Conservation (phyloP, 2,113 vertebrate genomes). For the Gymnarchus niloticus region DNA sequence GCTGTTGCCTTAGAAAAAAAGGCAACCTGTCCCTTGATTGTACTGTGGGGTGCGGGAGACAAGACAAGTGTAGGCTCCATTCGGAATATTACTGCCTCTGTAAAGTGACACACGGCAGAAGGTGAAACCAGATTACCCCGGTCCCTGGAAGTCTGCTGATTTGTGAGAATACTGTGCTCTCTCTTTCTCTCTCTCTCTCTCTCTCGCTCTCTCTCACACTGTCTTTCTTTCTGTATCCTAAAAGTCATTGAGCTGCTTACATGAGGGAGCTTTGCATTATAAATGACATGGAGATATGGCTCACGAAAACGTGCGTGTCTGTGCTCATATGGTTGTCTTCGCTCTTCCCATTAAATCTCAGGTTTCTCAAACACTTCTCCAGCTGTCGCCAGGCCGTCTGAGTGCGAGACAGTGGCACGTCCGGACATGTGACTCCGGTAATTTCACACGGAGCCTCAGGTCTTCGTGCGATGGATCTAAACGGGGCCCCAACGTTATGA, state of each 20-base stretch:
- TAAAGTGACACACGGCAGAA: not conserved
- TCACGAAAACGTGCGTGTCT: not conserved
- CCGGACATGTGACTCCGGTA: not conserved
- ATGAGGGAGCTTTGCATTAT: not conserved
- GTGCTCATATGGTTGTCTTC: not conserved
- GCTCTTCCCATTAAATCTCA: not conserved
- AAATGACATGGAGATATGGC: not conserved
- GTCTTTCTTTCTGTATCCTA: not conserved
- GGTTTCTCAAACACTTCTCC: not conserved
- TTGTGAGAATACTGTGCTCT: not conserved
- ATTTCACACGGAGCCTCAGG: not conserved
- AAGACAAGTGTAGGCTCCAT: not conserved
- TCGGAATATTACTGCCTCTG: conserved; percentile 2
- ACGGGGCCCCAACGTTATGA: not conserved
- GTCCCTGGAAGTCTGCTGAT: not conserved
- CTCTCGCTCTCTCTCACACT: not conserved
- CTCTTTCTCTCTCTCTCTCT: not conserved
- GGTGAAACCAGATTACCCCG: not conserved
- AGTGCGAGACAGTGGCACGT: not conserved
- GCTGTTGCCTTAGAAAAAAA: not conserved
- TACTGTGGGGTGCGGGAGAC: not conserved
- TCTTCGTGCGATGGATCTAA: not conserved
- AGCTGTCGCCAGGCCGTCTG: not conserved
- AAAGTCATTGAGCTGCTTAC: not conserved
- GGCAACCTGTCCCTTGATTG: not conserved